Percentiles rank a stretch among this genome's conserved stretches.
Conservation (phyloP, 2,797 vertebrate genomes). For the Anguilla obscura region DNA sequence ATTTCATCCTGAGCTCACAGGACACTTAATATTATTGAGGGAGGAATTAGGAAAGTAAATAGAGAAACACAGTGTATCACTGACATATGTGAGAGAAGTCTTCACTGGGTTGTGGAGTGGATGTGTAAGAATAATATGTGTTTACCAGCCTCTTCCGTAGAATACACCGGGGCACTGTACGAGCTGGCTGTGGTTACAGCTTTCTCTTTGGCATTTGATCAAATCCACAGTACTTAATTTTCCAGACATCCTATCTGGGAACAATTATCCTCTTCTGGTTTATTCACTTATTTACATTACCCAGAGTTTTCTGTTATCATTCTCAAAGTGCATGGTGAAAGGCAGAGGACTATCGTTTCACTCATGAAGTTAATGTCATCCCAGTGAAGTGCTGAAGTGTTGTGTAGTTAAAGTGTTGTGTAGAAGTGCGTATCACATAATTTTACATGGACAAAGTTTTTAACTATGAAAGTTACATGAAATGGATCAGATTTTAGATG, state of each 20-base stretch:
- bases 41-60: background rate
- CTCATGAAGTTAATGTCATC: constrained; percentile 17
- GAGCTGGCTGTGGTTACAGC: constrained; percentile 17
- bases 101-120: constrained; percentile 35
- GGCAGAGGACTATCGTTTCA: constrained; percentile 28
- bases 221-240: constrained; percentile 45
- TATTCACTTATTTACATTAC: constrained; percentile 52
- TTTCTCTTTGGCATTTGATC: constrained; percentile 48
- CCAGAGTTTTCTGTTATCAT: constrained; percentile 38
- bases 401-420: background rate
- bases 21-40: background rate
- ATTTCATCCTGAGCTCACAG: too few species aligned
- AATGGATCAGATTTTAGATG: constrained; percentile 5
- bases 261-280: constrained; percentile 52
- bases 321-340: constrained; percentile 23
- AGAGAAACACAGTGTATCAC: background rate
- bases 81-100: background rate
- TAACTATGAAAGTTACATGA: constrained; percentile 24
- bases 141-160: constrained; percentile 22
- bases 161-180: constrained; percentile 28
- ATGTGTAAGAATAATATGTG: constrained; percentile 30
- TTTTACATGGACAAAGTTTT: background rate
- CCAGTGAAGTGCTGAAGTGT: background rate
- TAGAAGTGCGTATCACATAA: background rate
- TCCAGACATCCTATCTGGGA: constrained; percentile 61